A percentile compares a stretch with the other conserved stretches of the same genome.
phyloP scores from a whole-genome alignment of 2,113 vertebrate species.

The Collichthys lucidus region DNA sequence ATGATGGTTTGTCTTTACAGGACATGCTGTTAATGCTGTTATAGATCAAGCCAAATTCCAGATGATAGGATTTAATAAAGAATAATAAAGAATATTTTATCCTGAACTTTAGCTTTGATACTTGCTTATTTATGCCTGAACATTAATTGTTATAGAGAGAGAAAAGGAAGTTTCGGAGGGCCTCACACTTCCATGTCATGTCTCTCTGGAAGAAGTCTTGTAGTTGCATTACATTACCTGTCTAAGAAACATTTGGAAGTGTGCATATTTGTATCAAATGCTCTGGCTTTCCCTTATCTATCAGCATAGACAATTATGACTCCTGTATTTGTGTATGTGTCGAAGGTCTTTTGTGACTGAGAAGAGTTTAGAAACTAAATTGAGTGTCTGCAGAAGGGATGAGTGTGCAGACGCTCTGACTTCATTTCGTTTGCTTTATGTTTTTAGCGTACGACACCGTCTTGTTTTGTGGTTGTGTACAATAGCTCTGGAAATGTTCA shows the following conservation, averaged over 20 bases:
- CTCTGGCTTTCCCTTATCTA: background rate
- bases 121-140: background rate
- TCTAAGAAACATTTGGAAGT: background rate
- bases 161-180: background rate
- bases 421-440: background rate
- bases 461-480: background rate
- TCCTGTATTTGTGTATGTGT: background rate
- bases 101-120: background rate
- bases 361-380: background rate
- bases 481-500: background rate
- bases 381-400: background rate
- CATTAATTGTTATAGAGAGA: background rate
- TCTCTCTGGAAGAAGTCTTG: background rate
- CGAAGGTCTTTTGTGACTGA: background rate
- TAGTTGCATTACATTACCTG: background rate
- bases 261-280: background rate
- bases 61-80: background rate
- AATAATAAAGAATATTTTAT: background rate
- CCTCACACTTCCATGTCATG: background rate
- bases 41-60: background rate
- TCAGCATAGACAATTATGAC: background rate
- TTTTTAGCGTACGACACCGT: background rate
- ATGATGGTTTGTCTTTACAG: background rate
- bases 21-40: background rate
- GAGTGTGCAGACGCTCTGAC: conserved; percentile 7